Evolutionary conservation across 1,140 invertebrate genomes (phyloP).

Genomic region (Diachasmimorpha longicaudata): DNA sequence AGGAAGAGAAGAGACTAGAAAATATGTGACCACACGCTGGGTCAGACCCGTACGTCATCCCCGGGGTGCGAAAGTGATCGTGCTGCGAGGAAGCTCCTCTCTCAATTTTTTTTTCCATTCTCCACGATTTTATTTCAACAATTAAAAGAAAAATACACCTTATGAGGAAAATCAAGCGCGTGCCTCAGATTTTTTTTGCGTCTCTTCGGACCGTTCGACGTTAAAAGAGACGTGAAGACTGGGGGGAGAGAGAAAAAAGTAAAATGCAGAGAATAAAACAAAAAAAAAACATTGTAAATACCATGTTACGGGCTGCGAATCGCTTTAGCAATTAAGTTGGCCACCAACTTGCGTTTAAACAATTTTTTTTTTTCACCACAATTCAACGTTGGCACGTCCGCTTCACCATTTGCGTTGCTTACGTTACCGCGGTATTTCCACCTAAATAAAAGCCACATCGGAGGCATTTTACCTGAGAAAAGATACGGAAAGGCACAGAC

Average conservation of each 20-base stretch:
- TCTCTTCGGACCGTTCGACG: not conserved
- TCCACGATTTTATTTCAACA: constrained; percentile 11
- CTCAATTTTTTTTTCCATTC: constrained; percentile 13
- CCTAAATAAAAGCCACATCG: constrained; percentile 24
- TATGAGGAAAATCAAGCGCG: not conserved
- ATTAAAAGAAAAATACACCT: not conserved
- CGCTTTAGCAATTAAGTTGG: constrained; percentile 34
- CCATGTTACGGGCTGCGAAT: not conserved
- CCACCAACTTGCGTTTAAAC: constrained; percentile 12
- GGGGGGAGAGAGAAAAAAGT: not conserved
- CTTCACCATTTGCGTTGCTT: constrained; percentile 35
- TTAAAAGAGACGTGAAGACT: not conserved
- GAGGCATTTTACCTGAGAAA: not conserved
- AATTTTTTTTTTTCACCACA: constrained; percentile 23
- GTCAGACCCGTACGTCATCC: constrained; percentile 56
- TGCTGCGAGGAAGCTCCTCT: constrained; percentile 12
- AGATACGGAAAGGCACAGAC: not conserved
- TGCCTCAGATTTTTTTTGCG: not conserved
- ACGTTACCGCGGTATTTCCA: constrained; percentile 27
- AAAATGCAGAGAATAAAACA: not conserved
- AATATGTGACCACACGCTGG: constrained; percentile 44
- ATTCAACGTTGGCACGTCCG: constrained; percentile 12
- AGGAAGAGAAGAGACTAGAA: constrained; percentile 1
- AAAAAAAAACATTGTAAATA: not conserved
- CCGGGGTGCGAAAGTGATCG: constrained; percentile 42